These are phyloP conservation scores for Napeogenes inachia DNA, from an alignment of 2,888 invertebrate species.

Conservation along the genomic window DNA sequence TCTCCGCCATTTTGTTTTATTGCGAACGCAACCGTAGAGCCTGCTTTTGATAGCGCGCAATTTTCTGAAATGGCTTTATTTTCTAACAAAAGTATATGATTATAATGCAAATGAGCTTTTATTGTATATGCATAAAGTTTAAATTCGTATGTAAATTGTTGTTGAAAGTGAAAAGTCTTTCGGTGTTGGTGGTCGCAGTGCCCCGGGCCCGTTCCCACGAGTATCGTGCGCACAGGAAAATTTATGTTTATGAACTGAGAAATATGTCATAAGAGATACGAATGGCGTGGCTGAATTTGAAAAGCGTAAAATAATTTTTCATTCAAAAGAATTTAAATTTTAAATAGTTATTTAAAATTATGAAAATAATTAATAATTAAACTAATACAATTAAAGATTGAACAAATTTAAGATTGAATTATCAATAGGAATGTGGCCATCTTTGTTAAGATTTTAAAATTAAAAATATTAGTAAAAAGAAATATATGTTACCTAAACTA, in stretches of 20 bases:
- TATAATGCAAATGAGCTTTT: constrained; percentile 33
- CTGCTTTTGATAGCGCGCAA: constrained; percentile 47
- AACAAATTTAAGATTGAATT: too few relatives aligned
- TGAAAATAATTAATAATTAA: too few relatives aligned
- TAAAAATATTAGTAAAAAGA: too few relatives aligned
- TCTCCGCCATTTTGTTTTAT: constrained; percentile 62
- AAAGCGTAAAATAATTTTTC: constrained; percentile 73
- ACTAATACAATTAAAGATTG: too few relatives aligned
- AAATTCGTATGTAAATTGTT: constrained; percentile 34
- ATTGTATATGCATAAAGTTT: constrained; percentile 34
- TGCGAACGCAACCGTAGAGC: constrained; percentile 54
- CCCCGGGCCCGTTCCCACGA: constrained; percentile 72
- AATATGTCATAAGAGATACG: constrained; percentile 74
- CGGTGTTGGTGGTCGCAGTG: constrained; percentile 70
- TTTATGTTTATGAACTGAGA: constrained; percentile 76
- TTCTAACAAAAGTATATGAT: constrained; percentile 44
- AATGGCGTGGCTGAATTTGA: constrained; percentile 65
- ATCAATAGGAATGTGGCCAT: too few relatives aligned
- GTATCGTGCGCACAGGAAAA: constrained; percentile 70
- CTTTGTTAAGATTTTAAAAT: too few relatives aligned
- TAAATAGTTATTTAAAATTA: neutral
- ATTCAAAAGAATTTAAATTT: constrained; percentile 41
- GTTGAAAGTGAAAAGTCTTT: constrained; percentile 71
- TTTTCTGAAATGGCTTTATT: constrained; percentile 69
- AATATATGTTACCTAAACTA: too few relatives aligned